A percentile compares a stretch with the other conserved stretches of the same genome.
phyloP scores from a whole-genome alignment of 2,888 invertebrate genomes.

The Isoperla grammatica region DNA sequence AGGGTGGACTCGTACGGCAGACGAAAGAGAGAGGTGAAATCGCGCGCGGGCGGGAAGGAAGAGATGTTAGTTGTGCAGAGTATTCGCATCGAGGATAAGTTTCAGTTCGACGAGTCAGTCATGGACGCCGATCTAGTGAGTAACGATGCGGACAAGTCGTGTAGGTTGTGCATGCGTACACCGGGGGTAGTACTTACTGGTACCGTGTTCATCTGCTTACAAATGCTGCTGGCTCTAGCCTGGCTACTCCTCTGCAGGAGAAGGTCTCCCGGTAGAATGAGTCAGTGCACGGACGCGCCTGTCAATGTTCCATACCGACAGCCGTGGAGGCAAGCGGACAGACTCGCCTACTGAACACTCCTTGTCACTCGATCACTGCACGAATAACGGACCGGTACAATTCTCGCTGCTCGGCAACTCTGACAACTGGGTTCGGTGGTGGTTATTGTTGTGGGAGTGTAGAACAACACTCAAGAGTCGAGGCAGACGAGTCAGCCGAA shows the following conservation, averaged over 20 bases:
- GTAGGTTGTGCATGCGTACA: conserved; percentile 36
- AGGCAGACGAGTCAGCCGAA: too few species aligned
- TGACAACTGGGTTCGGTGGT: too few species aligned
- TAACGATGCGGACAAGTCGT: conserved; percentile 13
- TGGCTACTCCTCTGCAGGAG: conserved; percentile 37
- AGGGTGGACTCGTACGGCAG: conserved; percentile 73
- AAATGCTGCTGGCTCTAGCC: conserved; percentile 37
- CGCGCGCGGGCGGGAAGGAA: conserved; percentile 29
- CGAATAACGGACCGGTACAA: too few species aligned
- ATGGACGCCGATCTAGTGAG: neutral
- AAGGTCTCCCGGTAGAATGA: neutral
- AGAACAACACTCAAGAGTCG: too few species aligned
- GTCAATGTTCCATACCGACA: too few species aligned
- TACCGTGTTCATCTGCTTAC: conserved; percentile 38
- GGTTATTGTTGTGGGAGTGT: too few species aligned
- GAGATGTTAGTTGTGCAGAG: conserved; percentile 37
- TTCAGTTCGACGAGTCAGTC: conserved; percentile 31
- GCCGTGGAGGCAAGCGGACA: too few species aligned
- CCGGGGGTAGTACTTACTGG: conserved; percentile 38
- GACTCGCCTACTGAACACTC: too few species aligned
- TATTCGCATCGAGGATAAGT: conserved; percentile 37
- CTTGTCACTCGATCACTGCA: too few species aligned
- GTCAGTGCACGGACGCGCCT: too few species aligned
- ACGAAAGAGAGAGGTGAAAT: conserved; percentile 49
- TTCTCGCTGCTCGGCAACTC: too few species aligned